Percentiles rank a stretch among this genome's conserved stretches.
phyloP scores from a whole-genome alignment of 2,888 invertebrate genomes.

The Thymelicus acteon region DNA sequence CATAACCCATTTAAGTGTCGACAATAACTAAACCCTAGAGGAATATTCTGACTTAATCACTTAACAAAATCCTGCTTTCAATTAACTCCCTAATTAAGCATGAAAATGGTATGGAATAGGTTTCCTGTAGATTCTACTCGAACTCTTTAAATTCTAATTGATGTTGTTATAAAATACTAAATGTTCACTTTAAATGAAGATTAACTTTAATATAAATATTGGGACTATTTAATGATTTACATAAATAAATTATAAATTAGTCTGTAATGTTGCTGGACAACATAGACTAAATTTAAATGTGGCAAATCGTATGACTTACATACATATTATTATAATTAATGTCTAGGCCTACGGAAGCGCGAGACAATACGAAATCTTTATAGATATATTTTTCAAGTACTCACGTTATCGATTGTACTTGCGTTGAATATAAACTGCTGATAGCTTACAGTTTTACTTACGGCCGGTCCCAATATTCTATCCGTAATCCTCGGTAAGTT shows the following conservation, averaged over 20 bases:
- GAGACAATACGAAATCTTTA: constrained; percentile 23
- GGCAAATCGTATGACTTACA: constrained; percentile 21
- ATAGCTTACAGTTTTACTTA: constrained; percentile 31
- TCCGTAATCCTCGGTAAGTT: no score
- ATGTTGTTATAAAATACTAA: constrained; percentile 16
- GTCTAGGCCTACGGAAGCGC: constrained; percentile 31
- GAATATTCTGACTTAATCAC: background rate
- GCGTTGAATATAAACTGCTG: constrained; percentile 14
- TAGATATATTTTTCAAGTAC: constrained; percentile 35
- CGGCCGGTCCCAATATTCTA: no score
- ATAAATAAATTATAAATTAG: constrained; percentile 24
- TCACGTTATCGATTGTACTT: constrained; percentile 24
- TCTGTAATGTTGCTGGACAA: constrained; percentile 33
- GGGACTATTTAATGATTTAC: constrained; percentile 17
- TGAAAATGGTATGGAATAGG: constrained; percentile 23
- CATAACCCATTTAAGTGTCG: background rate
- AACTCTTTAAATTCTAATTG: constrained; percentile 17
- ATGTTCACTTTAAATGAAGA: constrained; percentile 12
- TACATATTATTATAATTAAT: constrained; percentile 32
- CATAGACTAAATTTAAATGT: constrained; percentile 33
- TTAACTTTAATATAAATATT: constrained; percentile 17
- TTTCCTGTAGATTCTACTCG: constrained; percentile 13
- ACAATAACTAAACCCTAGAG: background rate
- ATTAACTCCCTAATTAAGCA: background rate
- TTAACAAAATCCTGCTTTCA: background rate